Base-by-base conservation (phyloP, 2,797 vertebrate species). In the Syncerus caffer region DNA sequence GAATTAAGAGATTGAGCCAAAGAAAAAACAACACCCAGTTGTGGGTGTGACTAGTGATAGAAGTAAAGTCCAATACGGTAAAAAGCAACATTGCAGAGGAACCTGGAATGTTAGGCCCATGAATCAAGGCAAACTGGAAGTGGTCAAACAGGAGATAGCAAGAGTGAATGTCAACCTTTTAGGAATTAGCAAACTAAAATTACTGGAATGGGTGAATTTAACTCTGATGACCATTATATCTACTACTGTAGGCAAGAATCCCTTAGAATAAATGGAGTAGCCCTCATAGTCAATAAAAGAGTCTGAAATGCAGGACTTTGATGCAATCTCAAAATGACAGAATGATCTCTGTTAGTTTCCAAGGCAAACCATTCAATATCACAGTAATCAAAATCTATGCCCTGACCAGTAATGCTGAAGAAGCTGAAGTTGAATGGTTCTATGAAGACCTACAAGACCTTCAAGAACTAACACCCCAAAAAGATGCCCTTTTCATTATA, bases 291-390 rank as follows among this genome's bases (percentile, higher is more conserved):
- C 29, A n/a, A 64, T 16, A 60, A 14, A 27, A 62, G 60, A 64
- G 31, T n/a, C 15, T n/a, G 31, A 64, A 64, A n/a, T 64, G 60
- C 60, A 64, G 31, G 31, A 17, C 60, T 17, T 64, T 4, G 31
- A 64, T n/a, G 31, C 7, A 64, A 2, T 64, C 60, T 17, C 60
- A 17, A 64, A 64, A 64, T 0, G 0, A 64, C 29, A 64, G 60
- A n/a, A 64, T n/a, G 4, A n/a, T 64, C 15, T 55, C 1, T n/a
- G 14, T n/a, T 64, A 3, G 0, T 64, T 64, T 64, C 60, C 31
- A 17, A 64, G 14, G 29, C 15, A 64, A 64, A 64, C 29, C 60
- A 64, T 64, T n/a, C 60, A 64, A 4, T 64, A 64, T 31, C 15
- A 17, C 29, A n/a, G 15, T 64, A 64, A 8, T n/a, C 0, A 1